phyloP scores from a whole-genome alignment of 2,113 vertebrate genomes.

The Gorsachius goisagi region DNA sequence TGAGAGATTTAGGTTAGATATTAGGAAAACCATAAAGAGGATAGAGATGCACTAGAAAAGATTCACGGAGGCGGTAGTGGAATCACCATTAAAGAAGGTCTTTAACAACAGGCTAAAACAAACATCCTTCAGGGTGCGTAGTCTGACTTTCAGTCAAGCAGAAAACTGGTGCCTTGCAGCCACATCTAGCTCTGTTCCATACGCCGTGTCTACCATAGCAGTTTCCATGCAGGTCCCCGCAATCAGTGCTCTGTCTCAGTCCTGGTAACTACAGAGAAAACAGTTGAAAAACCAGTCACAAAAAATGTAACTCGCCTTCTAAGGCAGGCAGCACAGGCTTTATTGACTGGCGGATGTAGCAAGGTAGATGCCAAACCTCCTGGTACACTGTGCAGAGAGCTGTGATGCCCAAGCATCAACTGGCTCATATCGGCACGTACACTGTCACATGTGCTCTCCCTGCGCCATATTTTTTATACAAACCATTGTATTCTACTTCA shows the following conservation, averaged over 20 bases:
- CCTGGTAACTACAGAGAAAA: not conserved
- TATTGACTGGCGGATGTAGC: not conserved
- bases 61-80: not conserved
- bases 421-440: not conserved
- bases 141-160: not conserved
- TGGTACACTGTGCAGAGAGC: not conserved
- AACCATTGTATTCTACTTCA: not conserved
- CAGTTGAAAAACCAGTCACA: not conserved
- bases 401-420: not conserved
- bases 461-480: not conserved
- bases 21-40: not conserved
- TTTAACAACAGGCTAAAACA: not conserved
- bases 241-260: not conserved
- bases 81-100: not conserved
- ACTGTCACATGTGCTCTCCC: not conserved
- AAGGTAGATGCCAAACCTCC: not conserved
- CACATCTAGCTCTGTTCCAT: not conserved
- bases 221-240: not conserved
- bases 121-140: not conserved
- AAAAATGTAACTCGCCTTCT: not conserved
- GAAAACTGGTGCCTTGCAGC: not conserved
- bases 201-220: not conserved
- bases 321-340: not conserved
- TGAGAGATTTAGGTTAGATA: conserved; percentile 18
- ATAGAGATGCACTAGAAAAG: not conserved